Evolutionary conservation across 2,113 vertebrate species (phyloP).

Genomic region (Bos indicus): DNA sequence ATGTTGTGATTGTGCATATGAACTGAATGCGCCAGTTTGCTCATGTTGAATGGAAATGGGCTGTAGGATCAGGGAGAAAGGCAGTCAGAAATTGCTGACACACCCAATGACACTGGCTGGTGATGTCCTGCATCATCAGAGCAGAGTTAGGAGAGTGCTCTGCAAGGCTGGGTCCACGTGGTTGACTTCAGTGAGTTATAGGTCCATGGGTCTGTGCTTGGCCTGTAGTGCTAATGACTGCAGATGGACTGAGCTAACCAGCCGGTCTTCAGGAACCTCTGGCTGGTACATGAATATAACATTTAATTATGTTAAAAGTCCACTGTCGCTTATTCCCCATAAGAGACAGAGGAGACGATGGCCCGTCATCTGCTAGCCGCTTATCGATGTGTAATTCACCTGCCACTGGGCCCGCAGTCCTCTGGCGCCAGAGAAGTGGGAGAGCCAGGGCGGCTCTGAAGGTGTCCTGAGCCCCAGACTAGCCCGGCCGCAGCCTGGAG

Average conservation of each 20-base stretch:
- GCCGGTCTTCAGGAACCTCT: neutral
- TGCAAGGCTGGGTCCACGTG: neutral
- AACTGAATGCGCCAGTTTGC: neutral
- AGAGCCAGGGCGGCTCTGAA: neutral
- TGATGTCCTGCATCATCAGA: neutral
- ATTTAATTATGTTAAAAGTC: conserved; percentile 55
- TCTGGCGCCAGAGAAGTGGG: neutral
- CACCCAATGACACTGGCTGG: neutral
- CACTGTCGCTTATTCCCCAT: neutral
- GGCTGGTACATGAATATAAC: neutral
- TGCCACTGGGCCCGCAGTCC: fast-evolving
- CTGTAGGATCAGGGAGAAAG: neutral
- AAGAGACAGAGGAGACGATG: neutral
- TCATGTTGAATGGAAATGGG: neutral
- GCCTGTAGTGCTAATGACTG: conserved; percentile 13
- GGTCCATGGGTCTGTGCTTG: neutral
- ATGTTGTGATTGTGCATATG: neutral
- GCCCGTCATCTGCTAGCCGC: neutral
- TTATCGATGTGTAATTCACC: neutral
- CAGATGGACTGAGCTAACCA: conserved; percentile 8
- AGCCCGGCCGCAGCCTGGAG: too few species aligned
- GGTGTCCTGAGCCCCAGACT: neutral
- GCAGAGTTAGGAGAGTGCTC: neutral
- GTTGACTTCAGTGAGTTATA: neutral
- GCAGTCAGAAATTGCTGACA: neutral